phyloP scores from a whole-genome alignment of 2,797 vertebrate species.

The Crenuchus spilurus region DNA sequence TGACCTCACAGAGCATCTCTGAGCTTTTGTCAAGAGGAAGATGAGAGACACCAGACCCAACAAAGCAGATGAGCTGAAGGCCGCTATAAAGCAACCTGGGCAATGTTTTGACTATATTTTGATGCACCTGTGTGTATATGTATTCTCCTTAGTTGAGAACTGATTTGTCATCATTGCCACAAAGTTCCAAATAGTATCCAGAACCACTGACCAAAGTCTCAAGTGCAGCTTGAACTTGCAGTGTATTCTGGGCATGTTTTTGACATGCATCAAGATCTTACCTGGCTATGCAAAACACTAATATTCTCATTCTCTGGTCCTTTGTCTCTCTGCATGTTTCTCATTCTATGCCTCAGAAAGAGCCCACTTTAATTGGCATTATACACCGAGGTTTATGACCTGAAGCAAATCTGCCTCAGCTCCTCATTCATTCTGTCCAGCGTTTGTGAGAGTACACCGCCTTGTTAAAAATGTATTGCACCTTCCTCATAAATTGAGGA shows the following conservation, averaged over 20 bases:
- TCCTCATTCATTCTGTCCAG: conserved; percentile 61
- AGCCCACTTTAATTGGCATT: conserved; percentile 65
- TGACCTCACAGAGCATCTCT: too few species aligned
- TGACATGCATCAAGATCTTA: neutral
- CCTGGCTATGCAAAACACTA: neutral
- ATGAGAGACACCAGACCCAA: too few species aligned
- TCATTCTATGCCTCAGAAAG: conserved; percentile 25
- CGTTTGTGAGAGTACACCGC: conserved; percentile 50
- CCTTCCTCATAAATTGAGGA: conserved; percentile 63
- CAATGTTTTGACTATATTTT: too few species aligned
- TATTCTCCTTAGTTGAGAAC: too few species aligned
- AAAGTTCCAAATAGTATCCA: too few species aligned
- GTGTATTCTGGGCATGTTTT: neutral
- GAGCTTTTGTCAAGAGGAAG: too few species aligned
- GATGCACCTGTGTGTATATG: too few species aligned
- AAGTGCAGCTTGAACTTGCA: neutral
- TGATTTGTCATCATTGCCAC: too few species aligned
- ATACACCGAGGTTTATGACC: conserved; percentile 64
- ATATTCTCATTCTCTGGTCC: neutral
- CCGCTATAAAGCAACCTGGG: too few species aligned
- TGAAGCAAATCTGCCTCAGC: conserved; percentile 59
- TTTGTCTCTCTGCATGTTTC: neutral
- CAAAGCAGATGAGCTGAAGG: too few species aligned
- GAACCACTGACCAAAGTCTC: neutral
- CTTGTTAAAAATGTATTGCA: conserved; percentile 60